Conservation (phyloP, 2,888 invertebrate species). For the Keiferia lycopersicella region DNA sequence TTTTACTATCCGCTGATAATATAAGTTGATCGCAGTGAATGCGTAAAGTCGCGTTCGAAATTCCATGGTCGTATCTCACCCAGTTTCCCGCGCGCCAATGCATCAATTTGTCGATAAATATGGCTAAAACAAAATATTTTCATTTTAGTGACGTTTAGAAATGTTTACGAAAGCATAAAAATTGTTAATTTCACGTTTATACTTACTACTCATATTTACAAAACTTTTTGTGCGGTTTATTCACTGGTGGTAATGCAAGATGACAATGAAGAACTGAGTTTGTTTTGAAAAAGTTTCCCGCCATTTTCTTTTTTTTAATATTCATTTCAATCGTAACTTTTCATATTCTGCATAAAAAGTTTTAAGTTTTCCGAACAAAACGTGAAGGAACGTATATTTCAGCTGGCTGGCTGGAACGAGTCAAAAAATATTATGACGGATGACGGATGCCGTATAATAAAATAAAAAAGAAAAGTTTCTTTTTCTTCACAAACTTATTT, state of each 20-base stretch:
- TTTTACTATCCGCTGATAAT: constrained; percentile 50
- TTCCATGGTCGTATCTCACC: constrained; percentile 50
- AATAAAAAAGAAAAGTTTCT: background rate
- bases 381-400: background rate
- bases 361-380: background rate
- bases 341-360: background rate
- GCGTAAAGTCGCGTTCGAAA: constrained; percentile 42
- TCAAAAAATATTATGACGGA: background rate
- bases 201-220: background rate
- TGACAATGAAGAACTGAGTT: too few relatives aligned
- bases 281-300: background rate
- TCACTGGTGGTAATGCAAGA: background rate
- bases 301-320: background rate
- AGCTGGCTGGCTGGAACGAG: background rate
- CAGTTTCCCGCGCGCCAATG: constrained; percentile 56
- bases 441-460: constrained; percentile 10
- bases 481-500: background rate
- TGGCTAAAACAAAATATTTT: constrained; percentile 38
- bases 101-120: constrained; percentile 62
- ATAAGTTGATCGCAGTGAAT: constrained; percentile 60
- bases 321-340: background rate
- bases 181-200: background rate
- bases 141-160: too few relatives aligned
- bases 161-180: too few relatives aligned
- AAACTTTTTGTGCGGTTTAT: background rate